phyloP scores from a whole-genome alignment of 2,797 vertebrate genomes.

The Sarcoramphus papa region DNA sequence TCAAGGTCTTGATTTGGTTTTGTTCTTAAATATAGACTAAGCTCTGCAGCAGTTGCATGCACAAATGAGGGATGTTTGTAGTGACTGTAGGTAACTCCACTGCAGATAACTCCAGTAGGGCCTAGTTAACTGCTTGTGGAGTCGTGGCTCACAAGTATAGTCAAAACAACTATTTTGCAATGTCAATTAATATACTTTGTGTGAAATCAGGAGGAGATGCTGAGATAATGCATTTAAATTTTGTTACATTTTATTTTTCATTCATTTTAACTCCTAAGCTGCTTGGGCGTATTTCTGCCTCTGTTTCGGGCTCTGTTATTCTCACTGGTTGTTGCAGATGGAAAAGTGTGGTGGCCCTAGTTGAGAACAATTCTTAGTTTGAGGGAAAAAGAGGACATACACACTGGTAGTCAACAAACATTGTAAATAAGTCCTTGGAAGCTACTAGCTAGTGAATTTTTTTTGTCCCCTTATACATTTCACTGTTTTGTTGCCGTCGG shows the following conservation, averaged over 20 bases:
- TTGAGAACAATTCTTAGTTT: neutral
- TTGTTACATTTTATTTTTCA: neutral
- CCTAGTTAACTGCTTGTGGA: neutral
- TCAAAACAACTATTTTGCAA: neutral
- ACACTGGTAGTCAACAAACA: neutral
- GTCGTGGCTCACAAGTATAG: fast-evolving
- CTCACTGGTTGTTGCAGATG: neutral
- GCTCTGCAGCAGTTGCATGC: neutral
- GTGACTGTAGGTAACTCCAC: neutral
- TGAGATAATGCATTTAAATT: neutral
- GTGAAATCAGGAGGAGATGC: neutral
- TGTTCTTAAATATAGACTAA: neutral
- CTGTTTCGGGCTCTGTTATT: neutral
- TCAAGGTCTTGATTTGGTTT: neutral
- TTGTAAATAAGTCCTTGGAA: neutral
- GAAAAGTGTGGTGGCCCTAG: neutral
- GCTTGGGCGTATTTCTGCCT: neutral
- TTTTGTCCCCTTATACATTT: neutral
- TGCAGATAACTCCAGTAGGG: neutral
- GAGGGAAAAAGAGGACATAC: neutral
- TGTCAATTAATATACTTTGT: neutral
- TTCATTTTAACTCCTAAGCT: neutral
- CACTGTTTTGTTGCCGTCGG: neutral
- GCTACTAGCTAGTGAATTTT: neutral
- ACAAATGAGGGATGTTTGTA: neutral